Percentiles rank a stretch among this genome's conserved stretches.
Evolutionary conservation across 2,113 vertebrate species (phyloP).

Genomic region (Alligator mississippiensis): DNA sequence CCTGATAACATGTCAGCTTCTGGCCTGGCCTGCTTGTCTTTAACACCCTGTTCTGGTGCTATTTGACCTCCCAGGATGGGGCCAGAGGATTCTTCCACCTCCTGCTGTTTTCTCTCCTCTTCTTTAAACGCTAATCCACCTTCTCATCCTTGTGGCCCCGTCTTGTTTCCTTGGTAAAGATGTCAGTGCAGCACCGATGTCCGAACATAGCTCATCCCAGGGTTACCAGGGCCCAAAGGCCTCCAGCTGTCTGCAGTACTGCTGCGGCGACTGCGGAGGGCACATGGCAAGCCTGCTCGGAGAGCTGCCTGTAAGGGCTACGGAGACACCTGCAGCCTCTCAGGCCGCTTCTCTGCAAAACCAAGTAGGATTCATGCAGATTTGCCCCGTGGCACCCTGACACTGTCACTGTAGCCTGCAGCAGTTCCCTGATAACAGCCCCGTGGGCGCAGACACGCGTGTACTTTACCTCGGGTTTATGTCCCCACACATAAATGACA

Average conservation of each 20-base stretch:
- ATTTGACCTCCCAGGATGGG: background rate
- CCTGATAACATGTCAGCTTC: fast-evolving
- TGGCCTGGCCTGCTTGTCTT: background rate
- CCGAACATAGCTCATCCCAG: background rate
- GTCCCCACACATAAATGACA: too few species aligned
- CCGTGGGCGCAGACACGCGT: too few species aligned
- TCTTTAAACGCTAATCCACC: fast-evolving
- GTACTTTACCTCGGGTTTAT: too few species aligned
- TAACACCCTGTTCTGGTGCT: fast-evolving
- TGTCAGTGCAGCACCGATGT: fast-evolving
- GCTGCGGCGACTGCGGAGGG: too few species aligned
- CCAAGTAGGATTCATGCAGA: too few species aligned
- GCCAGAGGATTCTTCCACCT: background rate
- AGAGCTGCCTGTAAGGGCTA: too few species aligned
- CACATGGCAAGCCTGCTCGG: too few species aligned
- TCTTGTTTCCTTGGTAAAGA: fast-evolving
- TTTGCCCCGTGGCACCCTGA: background rate
- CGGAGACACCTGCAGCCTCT: too few species aligned
- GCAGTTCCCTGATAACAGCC: background rate
- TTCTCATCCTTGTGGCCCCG: fast-evolving
- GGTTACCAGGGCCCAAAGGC: background rate
- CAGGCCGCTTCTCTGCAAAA: too few species aligned
- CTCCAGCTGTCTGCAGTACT: background rate
- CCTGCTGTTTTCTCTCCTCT: background rate
- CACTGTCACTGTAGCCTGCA: background rate